Base-by-base conservation (phyloP, 1,140 invertebrate genomes). In the Geopemphigus sp. region DNA sequence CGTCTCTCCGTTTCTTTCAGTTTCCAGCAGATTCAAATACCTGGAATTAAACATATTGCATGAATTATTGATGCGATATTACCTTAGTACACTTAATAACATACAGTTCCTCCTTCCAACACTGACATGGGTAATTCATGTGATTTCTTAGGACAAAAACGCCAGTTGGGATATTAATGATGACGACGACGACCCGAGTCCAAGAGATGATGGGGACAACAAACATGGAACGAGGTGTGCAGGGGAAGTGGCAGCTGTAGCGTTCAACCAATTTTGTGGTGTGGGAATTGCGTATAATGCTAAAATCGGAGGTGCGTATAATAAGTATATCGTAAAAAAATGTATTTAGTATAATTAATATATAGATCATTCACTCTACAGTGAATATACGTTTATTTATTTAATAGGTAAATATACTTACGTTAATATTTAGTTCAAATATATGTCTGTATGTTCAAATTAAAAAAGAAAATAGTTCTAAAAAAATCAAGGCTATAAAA, bases 151-250 rank as follows among this genome's bases (percentile, higher is more conserved):
- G 93, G 96, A 98, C 88, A 91, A 94, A 8, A 87, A 91, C 81
- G 97, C 97, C 3, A 98, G 96, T 82, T 96, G 93, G 19, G 98
- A 99, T 87, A 97, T 99, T 83, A 99, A 99, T 84, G 95, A 95
- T 83, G 95, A 95, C 83, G 95, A 98, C 85, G 90, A 92, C 82
- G 97, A 99, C 87, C 98, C 98, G 8, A 98, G 94, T 90, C 97
- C 98, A 5, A 91, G 94, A 85, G 94, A 96, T 85, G 95, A 96
- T 85, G 95, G 94, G 11, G 94, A 96, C 84, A 96, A 96, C 86
- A 95, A 95, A 85, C 95, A 97, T 83, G 95, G 95, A 14, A 97
- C 95, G 4, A 87, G 94, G 82, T 97, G 95, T 85, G 95, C 96
- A 11, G 95, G 95, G 19, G 95, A 97, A 87, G 94, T 98, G 1